Percentiles rank a stretch among this genome's conserved stretches.
phyloP scores from a whole-genome alignment of 2,797 vertebrate genomes.

The Scomberomorus guttatus region DNA sequence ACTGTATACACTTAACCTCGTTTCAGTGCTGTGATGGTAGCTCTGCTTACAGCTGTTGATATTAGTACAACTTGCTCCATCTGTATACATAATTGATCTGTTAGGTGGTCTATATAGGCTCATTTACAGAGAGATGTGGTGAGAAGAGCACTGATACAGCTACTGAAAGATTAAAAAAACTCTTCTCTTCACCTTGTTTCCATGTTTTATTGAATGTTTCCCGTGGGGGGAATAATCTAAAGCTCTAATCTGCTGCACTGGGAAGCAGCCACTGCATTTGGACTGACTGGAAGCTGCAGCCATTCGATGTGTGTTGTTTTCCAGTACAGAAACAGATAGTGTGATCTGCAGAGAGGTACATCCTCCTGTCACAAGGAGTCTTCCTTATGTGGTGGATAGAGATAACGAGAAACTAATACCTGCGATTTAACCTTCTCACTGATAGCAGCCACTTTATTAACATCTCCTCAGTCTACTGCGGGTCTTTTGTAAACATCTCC shows the following conservation, averaged over 20 bases:
- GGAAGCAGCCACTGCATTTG: constrained; percentile 11
- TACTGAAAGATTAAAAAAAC: neutral
- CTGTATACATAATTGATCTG: constrained; percentile 44
- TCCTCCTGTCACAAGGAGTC: constrained; percentile 7
- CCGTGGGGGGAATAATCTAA: neutral
- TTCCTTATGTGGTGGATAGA: neutral
- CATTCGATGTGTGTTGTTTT: constrained; percentile 8
- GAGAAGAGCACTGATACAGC: constrained; percentile 5
- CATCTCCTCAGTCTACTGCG: constrained; percentile 3
- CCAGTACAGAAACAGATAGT: neutral
- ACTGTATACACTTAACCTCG: neutral
- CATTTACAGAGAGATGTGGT: constrained; percentile 8
- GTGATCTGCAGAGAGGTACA: constrained; percentile 16
- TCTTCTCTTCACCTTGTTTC: neutral
- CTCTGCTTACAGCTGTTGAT: constrained; percentile 17
- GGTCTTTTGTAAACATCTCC: constrained; percentile 2
- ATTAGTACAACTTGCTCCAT: constrained; percentile 11
- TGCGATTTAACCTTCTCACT: constrained; percentile 12
- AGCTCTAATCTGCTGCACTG: neutral
- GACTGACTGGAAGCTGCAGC: constrained; percentile 9
- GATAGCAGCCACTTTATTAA: constrained; percentile 3
- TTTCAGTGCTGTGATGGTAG: neutral
- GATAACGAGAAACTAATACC: constrained; percentile 29
- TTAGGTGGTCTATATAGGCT: neutral
- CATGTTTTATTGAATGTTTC: neutral